These are phyloP conservation scores for Maniola jurtina DNA, from an alignment of 1,140 invertebrate species.

Conservation along the genomic window DNA sequence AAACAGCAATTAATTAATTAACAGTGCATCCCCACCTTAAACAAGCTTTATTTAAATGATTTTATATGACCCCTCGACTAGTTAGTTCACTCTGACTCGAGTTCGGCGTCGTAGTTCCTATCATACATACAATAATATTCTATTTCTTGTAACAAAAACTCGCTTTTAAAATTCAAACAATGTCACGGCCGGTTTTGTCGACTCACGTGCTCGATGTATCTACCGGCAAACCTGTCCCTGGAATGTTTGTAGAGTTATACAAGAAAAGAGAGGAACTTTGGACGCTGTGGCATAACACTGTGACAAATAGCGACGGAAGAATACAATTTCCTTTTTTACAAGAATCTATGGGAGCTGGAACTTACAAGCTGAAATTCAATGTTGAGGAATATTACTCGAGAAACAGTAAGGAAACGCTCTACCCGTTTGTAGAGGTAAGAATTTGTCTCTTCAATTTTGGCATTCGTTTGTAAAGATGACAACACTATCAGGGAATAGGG, in stretches of 20 bases:
- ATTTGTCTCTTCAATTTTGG: no score
- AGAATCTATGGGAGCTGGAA: slow-evolving; percentile 81
- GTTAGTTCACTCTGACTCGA: no score
- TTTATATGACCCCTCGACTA: not conserved
- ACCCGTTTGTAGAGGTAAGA: slow-evolving; percentile 87
- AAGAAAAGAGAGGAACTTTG: slow-evolving; percentile 81
- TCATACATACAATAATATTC: not conserved
- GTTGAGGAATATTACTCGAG: slow-evolving; percentile 85
- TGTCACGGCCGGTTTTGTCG: slow-evolving; percentile 75
- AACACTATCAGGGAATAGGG: not conserved
- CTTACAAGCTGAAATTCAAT: slow-evolving; percentile 88
- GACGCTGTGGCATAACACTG: slow-evolving; percentile 82
- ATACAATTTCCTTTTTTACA: slow-evolving; percentile 82
- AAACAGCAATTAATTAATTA: not conserved
- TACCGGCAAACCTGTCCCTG: slow-evolving; percentile 81
- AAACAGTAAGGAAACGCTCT: slow-evolving; percentile 82
- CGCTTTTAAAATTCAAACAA: slow-evolving; percentile 19
- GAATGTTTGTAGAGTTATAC: slow-evolving; percentile 82
- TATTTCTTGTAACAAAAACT: not conserved
- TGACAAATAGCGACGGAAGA: slow-evolving; percentile 84
- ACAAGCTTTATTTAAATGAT: not conserved
- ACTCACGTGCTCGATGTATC: slow-evolving; percentile 85
- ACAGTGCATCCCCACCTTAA: slow-evolving; percentile 1
- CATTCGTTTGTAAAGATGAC: no score
- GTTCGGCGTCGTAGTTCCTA: not conserved